Percentiles rank a stretch among this genome's conserved stretches.
These are phyloP conservation scores for Drosophila leonis DNA, from an alignment of 2,888 invertebrate species.

Conservation along the genomic window DNA sequence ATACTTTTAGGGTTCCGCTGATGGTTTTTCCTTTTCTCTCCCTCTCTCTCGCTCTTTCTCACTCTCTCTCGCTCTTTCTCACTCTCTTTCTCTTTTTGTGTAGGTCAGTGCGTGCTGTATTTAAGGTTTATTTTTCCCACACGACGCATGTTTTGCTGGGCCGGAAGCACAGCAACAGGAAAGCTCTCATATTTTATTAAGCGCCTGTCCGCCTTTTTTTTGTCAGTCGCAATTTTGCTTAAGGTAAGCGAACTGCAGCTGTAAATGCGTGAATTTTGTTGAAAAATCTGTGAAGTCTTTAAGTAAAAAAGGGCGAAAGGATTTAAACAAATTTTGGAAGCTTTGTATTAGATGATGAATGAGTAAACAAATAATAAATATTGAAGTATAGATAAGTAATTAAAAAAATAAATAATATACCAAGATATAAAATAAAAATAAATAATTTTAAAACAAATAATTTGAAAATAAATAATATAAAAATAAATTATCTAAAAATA, in stretches of 20 bases:
- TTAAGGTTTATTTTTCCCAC: slow-evolving; percentile 47
- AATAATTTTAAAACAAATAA: too few species aligned
- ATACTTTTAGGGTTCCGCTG: slow-evolving; percentile 57
- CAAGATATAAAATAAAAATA: too few species aligned
- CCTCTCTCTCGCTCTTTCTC: slow-evolving; percentile 2
- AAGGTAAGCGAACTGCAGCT: slow-evolving; percentile 21
- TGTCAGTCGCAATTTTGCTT: slow-evolving; percentile 6
- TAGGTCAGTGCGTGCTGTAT: slow-evolving; percentile 51
- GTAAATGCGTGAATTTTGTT: slow-evolving; percentile 16
- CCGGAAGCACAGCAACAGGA: slow-evolving; percentile 53
- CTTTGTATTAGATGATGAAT: neutral
- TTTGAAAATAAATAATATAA: too few species aligned
- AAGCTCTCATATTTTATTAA: slow-evolving; percentile 58
- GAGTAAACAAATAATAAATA: neutral
- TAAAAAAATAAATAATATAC: too few species aligned
- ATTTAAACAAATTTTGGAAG: neutral
- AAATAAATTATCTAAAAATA: too few species aligned
- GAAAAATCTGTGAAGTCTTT: neutral
- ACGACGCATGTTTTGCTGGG: slow-evolving; percentile 28
- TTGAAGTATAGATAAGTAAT: neutral
- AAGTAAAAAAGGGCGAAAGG: neutral
- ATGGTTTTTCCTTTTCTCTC: slow-evolving; percentile 16
- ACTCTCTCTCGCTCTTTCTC: neutral
- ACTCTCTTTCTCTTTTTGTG: slow-evolving; percentile 4
- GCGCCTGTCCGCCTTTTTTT: slow-evolving; percentile 6